Percentiles rank a stretch among this genome's conserved stretches.
Evolutionary conservation across 2,113 vertebrate genomes (phyloP).

Genomic region (Scomber scombrus): DNA sequence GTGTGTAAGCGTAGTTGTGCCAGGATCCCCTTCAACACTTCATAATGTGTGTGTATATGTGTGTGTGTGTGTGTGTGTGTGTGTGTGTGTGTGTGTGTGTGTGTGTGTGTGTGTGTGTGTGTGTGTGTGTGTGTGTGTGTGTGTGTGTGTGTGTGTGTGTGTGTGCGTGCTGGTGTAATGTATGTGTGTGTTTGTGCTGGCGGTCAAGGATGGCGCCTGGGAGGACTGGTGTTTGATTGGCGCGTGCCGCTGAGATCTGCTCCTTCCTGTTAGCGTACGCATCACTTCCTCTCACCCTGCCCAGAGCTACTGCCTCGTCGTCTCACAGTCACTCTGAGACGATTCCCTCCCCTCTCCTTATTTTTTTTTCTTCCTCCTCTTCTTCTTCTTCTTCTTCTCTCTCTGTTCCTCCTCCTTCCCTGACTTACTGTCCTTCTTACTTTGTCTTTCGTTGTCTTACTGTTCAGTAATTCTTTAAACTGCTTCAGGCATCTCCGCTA

Average conservation of each 20-base stretch:
- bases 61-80: constrained; percentile 6
- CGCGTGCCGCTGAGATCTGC: constrained; percentile 76
- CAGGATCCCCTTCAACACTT: constrained; percentile 2
- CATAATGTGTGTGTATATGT: constrained; percentile 6
- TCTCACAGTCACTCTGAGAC: constrained; percentile 81
- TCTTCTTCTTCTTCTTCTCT: constrained; percentile 1
- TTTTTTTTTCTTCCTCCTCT: constrained; percentile 25
- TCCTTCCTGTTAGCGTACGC: constrained; percentile 78
- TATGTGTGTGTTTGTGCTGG: constrained; percentile 55
- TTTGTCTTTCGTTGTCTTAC: constrained; percentile 32
- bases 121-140: constrained; percentile 11
- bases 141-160: constrained; percentile 36
- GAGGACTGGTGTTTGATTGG: constrained; percentile 83
- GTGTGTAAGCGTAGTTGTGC: constrained; percentile 18
- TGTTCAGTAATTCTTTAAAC: constrained; percentile 13
- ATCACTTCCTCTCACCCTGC: constrained; percentile 80
- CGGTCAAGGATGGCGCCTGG: constrained; percentile 65
- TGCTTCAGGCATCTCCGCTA: constrained; percentile 20
- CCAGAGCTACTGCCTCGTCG: constrained; percentile 75
- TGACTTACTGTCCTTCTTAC: constrained; percentile 43
- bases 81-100: constrained; percentile 35
- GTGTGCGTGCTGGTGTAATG: constrained; percentile 38
- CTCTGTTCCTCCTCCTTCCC: neutral
- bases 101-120: constrained; percentile 11
- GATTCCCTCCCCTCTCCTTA: constrained; percentile 57